phyloP scores from a whole-genome alignment of 2,113 vertebrate species.

The Passer montanus region DNA sequence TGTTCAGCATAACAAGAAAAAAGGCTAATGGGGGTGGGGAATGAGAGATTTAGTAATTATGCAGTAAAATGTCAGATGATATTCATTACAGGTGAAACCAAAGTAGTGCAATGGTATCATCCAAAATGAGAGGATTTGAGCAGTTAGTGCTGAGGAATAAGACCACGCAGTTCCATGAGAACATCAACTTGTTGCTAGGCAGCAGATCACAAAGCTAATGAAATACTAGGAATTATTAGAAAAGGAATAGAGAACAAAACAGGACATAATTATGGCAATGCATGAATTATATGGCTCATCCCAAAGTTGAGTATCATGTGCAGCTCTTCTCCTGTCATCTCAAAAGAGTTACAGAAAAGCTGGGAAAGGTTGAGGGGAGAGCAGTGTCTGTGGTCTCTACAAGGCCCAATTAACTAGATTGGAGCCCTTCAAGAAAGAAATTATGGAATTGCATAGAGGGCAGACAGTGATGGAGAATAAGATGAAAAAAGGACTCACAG shows the following conservation, averaged over 20 bases:
- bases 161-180: background rate
- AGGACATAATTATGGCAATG: background rate
- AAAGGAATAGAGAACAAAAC: background rate
- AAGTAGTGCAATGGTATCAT: background rate
- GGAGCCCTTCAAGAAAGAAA: background rate
- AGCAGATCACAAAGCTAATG: constrained; percentile 26
- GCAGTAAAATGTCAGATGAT: background rate
- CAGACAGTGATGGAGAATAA: background rate
- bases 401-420: background rate
- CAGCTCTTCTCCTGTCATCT: background rate
- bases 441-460: background rate
- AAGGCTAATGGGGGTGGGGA: rapidly evolving
- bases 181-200: constrained; percentile 42
- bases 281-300: background rate
- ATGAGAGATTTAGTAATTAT: background rate
- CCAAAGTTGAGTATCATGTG: background rate
- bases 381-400: background rate
- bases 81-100: background rate
- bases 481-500: background rate
- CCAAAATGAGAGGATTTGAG: constrained; percentile 2
- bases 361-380: background rate
- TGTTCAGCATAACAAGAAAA: background rate
- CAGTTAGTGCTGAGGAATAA: background rate
- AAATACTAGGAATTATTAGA: background rate
- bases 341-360: background rate